Evolutionary conservation across 1,140 invertebrate genomes (phyloP), one percentile per base, ranked within the genome.

Genomic region (Lanistes nyassanus): DNA sequence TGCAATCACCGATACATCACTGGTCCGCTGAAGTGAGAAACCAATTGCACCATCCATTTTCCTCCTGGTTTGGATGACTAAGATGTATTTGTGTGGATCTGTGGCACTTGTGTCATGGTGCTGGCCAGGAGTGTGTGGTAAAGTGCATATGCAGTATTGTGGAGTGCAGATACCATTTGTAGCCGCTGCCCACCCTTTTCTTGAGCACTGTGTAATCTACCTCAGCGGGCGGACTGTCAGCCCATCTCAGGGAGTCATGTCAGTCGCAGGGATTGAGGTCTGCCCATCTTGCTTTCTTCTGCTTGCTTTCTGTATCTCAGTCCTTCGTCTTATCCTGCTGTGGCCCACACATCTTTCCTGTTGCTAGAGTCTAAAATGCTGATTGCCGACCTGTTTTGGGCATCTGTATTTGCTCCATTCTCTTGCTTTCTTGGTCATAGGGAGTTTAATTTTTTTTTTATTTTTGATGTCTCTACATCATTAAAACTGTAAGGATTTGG

Each of bases 231-330:
- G 42, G 67, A 69, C 67, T 51, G 36, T 36, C 51, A 51, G 68
- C 47, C 68, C 68, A 23, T 72, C 70, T 72, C 70, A 72, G 70
- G 69, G 70, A 72, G 70, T 60, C 70, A n/a, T 9, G 70, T 72
- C 56, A 62, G 31, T 55, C 26, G 56, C 36, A 37, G 56, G 56
- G 70, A 23, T 56, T 60, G 70, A 39, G 70, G 56, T 72, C 70
- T 53, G 29, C 56, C 29, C 56, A 60, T 53, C 29, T 34, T 55
- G 7, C 29, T 31, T n/a, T 16, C 42, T 47, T 47, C 42, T 47
- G 39, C 5, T 16, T 47, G 42, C 42, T 47, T 53, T 70, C 68
- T 36, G 7, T 47, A 13, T 70, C 31, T 58, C 21, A 36, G 34
- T 42, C 34, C 31, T 36, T 4, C 26, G 29, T 67, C 65, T 42